Percentiles rank a stretch among this genome's conserved stretches.
Evolutionary conservation across 2,888 invertebrate genomes (phyloP).

Genomic region (Mesoligia furuncula): DNA sequence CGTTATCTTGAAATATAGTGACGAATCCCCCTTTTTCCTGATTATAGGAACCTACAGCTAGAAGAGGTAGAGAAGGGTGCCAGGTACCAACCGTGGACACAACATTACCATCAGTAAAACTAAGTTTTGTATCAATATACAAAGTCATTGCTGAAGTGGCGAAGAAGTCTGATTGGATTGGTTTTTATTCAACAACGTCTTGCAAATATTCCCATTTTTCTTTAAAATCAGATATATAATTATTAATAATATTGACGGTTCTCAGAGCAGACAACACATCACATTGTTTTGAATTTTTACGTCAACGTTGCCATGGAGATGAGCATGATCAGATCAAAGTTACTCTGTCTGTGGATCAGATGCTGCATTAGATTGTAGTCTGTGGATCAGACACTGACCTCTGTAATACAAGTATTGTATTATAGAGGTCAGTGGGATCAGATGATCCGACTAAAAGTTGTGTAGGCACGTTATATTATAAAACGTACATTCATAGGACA

Average conservation of each 20-base stretch:
- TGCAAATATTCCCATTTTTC: not conserved
- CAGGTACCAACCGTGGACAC: slow-evolving; percentile 95
- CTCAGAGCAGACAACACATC: not conserved
- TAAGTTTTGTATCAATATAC: slow-evolving; percentile 96
- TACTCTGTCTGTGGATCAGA: no score
- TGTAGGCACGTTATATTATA: not conserved
- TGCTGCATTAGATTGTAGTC: no score
- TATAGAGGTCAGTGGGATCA: no score
- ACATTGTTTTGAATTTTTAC: slow-evolving; percentile 13
- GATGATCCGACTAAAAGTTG: not conserved
- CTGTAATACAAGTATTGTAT: no score
- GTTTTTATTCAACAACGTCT: not conserved
- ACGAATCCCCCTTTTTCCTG: slow-evolving; percentile 97
- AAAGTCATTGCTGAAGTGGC: slow-evolving; percentile 91
- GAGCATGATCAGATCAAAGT: no score
- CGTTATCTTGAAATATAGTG: slow-evolving; percentile 96
- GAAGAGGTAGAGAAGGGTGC: slow-evolving; percentile 94
- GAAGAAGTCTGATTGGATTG: not conserved
- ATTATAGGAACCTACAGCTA: slow-evolving; percentile 96
- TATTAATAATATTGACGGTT: not conserved
- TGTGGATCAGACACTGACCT: no score
- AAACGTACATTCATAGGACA: no score
- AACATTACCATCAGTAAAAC: slow-evolving; percentile 93
- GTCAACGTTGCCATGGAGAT: slow-evolving; percentile 32
- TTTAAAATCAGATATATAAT: not conserved